Evolutionary conservation across 2,888 invertebrate species (phyloP).

Genomic region (Melanargia galathea): DNA sequence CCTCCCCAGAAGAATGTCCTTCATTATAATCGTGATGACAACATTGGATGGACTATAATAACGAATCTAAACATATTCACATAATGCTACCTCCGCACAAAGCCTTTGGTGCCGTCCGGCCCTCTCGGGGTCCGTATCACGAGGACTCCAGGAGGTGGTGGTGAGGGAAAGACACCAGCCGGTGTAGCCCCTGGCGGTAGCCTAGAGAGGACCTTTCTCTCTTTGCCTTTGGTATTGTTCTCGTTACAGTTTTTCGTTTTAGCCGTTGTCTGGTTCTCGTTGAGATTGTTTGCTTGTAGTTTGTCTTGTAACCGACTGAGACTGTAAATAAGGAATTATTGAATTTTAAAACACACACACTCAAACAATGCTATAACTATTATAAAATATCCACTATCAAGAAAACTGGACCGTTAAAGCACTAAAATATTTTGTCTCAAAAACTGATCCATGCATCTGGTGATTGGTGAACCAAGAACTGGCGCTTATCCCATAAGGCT

Average conservation of each 20-base stretch:
- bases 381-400: too few relatives aligned
- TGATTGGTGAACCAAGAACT: too few relatives aligned
- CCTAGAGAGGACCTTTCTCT: constrained; percentile 68
- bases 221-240: constrained; percentile 67
- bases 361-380: not conserved
- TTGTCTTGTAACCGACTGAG: constrained; percentile 73
- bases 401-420: too few relatives aligned
- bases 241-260: constrained; percentile 62
- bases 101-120: constrained; percentile 88
- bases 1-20: constrained; percentile 22
- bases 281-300: constrained; percentile 70
- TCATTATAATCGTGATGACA: constrained; percentile 28
- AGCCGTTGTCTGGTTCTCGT: constrained; percentile 59
- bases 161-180: constrained; percentile 68
- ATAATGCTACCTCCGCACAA: constrained; percentile 72
- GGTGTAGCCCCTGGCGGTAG: constrained; percentile 65
- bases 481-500: too few relatives aligned
- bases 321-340: constrained; percentile 47
- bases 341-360: constrained; percentile 2
- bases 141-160: constrained; percentile 73
- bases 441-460: too few relatives aligned
- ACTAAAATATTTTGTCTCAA: too few relatives aligned
- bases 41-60: constrained; percentile 36
- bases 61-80: constrained; percentile 29
- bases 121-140: constrained; percentile 89